A percentile compares a stretch with the other conserved stretches of the same genome.
phyloP scores from a whole-genome alignment of 2,113 vertebrate species.

The Cyanoderma ruficeps region DNA sequence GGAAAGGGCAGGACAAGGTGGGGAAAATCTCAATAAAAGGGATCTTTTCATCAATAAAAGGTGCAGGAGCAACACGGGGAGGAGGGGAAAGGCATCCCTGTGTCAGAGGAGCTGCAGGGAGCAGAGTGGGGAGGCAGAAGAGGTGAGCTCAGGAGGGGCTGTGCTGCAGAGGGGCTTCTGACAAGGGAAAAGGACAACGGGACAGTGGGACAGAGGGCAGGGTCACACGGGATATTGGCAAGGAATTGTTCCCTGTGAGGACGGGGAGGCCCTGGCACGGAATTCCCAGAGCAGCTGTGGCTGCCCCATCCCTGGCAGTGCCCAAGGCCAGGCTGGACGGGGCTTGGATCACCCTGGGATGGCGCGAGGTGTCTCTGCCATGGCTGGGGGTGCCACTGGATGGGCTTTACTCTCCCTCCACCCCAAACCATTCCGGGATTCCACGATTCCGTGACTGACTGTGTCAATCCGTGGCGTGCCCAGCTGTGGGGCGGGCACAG shows the following conservation, averaged over 20 bases:
- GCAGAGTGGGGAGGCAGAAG: neutral
- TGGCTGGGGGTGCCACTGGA: neutral
- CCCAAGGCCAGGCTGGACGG: rapidly evolving
- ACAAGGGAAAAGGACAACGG: neutral
- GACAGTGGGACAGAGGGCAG: neutral
- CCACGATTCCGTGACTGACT: too few species aligned
- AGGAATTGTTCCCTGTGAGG: neutral
- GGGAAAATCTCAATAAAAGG: neutral
- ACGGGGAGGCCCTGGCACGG: neutral
- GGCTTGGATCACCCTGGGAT: rapidly evolving
- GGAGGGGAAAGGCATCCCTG: neutral
- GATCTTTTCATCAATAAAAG: neutral
- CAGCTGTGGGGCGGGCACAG: rapidly evolving
- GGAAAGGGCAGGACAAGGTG: neutral
- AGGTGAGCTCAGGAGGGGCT: neutral
- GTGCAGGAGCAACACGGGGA: neutral
- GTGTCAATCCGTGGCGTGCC: rapidly evolving
- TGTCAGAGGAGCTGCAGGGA: neutral
- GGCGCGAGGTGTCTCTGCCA: neutral
- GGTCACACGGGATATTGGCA: neutral
- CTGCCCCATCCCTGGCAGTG: neutral
- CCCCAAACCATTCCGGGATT: neutral
- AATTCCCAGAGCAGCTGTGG: neutral
- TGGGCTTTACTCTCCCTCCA: rapidly evolving
- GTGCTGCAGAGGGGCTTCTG: neutral